Percentiles rank a stretch among this genome's conserved stretches.
These are phyloP conservation scores for Stichodactyla helianthus DNA, from an alignment of 64 coral and sea anemone species.

Conservation along the genomic window DNA sequence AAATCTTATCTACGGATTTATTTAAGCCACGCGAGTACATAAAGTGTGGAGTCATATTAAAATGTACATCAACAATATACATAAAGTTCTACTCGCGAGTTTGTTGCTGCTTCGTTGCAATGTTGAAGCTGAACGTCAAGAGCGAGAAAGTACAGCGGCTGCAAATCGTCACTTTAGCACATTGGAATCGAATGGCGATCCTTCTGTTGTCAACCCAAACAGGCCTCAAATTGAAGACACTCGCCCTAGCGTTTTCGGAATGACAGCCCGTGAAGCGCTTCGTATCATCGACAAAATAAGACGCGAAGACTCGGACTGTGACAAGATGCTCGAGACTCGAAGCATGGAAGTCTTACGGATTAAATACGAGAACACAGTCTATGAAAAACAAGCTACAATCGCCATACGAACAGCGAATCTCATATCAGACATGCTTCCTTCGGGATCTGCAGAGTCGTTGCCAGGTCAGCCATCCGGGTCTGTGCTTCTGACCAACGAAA, in stretches of 20 bases:
- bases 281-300: constrained; percentile 71
- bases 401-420: constrained; percentile 80
- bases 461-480: neutral
- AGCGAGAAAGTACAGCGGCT: neutral
- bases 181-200: constrained; percentile 25
- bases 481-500: constrained; percentile 32
- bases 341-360: constrained; percentile 66
- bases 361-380: constrained; percentile 79
- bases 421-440: constrained; percentile 61
- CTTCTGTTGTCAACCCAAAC: constrained; percentile 56
- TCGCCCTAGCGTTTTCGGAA: constrained; percentile 49
- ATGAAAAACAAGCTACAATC: constrained; percentile 58
- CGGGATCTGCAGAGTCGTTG: constrained; percentile 38
- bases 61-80: neutral
- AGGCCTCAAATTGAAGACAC: constrained; percentile 48
- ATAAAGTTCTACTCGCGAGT: neutral
- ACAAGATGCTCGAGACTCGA: constrained; percentile 61
- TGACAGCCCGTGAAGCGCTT: constrained; percentile 70
- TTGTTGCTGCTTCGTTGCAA: neutral
- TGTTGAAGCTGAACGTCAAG: neutral
- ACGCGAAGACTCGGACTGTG: constrained; percentile 58
- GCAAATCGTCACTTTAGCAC: neutral
- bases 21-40: neutral
- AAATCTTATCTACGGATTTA: neutral
- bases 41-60: neutral